A percentile compares a stretch with the other conserved stretches of the same genome.
Conservation (phyloP, 1,140 invertebrate genomes). For the Tetragonula clypearis region DNA sequence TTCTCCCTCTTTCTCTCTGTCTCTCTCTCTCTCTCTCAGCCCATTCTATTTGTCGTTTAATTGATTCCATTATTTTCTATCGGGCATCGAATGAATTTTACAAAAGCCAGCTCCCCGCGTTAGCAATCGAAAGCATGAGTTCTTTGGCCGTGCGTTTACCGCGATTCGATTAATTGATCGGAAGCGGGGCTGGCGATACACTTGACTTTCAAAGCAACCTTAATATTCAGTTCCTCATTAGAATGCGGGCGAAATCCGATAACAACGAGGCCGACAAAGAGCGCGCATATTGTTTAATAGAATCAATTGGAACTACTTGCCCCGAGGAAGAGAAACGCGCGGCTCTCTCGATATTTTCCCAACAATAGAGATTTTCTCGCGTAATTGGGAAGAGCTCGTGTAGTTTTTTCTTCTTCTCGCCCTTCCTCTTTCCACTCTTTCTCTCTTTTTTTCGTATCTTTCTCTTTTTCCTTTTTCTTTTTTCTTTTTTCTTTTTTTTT, state of each 20-base stretch:
- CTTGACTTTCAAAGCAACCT: slow-evolving; percentile 40
- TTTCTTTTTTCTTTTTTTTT: not conserved
- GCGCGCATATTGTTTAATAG: slow-evolving; percentile 17
- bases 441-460: not conserved
- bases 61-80: slow-evolving; percentile 44
- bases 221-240: slow-evolving; percentile 42
- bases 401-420: not conserved
- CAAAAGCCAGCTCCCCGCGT: not conserved
- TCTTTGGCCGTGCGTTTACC: slow-evolving; percentile 10
- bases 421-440: not conserved
- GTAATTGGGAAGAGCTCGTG: not conserved
- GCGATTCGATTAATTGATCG: slow-evolving; percentile 38
- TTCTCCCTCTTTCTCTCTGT: not conserved
- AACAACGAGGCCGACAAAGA: slow-evolving; percentile 17
- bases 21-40: too few species aligned
- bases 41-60: not conserved
- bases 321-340: too few species aligned
- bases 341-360: not conserved
- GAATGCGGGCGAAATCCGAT: slow-evolving; percentile 28
- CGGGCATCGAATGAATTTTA: slow-evolving; percentile 21
- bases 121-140: slow-evolving; percentile 5
- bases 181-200: not conserved
- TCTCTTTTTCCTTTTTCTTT: not conserved
- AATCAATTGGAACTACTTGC: slow-evolving; percentile 5
- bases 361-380: not conserved